Base-by-base conservation (phyloP, 2,113 vertebrate species). In the Microtus montanus region DNA sequence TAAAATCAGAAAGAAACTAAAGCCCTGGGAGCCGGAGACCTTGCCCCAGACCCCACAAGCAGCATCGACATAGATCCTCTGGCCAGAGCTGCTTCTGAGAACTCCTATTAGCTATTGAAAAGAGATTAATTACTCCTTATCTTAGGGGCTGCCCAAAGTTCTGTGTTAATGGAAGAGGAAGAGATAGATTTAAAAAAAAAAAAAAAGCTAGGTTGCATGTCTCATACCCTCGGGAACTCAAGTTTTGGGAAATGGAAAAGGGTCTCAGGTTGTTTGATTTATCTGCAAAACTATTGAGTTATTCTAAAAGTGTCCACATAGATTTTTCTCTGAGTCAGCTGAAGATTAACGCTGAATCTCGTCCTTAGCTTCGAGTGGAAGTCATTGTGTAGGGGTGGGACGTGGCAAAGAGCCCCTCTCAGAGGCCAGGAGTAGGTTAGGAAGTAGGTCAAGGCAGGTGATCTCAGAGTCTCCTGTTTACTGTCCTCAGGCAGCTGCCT, bases 41-140 rank as follows among this genome's bases (percentile, higher is more conserved):
- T 78, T 41, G 33, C n/a, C 33, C 33, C 35, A 86, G 44, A 90
- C 61, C 66, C 15, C 8, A 2, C 7, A 47, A 64, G 3, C 6
- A 30, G 52, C 6, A 7, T 15, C 2, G 47, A 30, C 1, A 0
- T 0, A 2, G 68, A 14, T n/a, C 41, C 88, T 28, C 14, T 80
- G 22, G 63, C 44, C 61, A 20, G 75, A 82, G 44, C 10, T 84
- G 71, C 38, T 88, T 77, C 82, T 41, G 49, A 73, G 33, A 47
- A 83, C 49, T 80, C 28, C 58, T 73, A n/a, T 44, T 47, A 33
- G 92, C 80, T 91, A 91, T 54, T 77, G 90, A 93, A 66, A 96
- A 70, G 90, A 95, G 71, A 87, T 92, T 66, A 90, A 85, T 95
- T 90, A 89, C 33, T 58, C 66, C 47, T 86, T 87, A 84, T 94